These are phyloP conservation scores for Galerucella nymphaeae DNA, from an alignment of 2,888 invertebrate genomes.

Conservation along the genomic window DNA sequence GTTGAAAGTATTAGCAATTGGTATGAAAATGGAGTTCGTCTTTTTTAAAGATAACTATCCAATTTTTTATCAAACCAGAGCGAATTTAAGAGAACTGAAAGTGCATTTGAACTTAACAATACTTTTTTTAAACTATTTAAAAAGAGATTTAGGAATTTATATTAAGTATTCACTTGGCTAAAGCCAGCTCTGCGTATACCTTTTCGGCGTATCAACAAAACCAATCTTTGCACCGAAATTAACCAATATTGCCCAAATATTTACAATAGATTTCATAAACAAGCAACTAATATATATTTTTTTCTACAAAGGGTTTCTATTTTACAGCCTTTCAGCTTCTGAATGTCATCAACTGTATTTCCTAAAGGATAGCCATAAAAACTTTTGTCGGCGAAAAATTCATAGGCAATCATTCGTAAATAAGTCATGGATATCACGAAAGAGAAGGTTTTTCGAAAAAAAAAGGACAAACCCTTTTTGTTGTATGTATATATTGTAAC, in stretches of 20 bases:
- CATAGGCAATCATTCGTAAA: constrained; percentile 37
- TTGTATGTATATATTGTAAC: constrained; percentile 28
- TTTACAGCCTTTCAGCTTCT: constrained; percentile 44
- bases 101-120: too few species aligned
- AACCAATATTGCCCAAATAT: constrained; percentile 48
- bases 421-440: constrained; percentile 19
- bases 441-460: constrained; percentile 10
- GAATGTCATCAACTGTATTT: constrained; percentile 36
- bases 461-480: not conserved
- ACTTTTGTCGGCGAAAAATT: constrained; percentile 43
- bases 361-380: constrained; percentile 33
- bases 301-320: constrained; percentile 41
- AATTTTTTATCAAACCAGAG: too few species aligned
- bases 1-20: too few species aligned
- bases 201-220: constrained; percentile 33
- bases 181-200: constrained; percentile 23
- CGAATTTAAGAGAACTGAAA: too few species aligned
- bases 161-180: not conserved
- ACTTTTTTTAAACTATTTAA: too few species aligned
- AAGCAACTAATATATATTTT: constrained; percentile 46
- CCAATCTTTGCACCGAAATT: constrained; percentile 35
- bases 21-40: too few species aligned
- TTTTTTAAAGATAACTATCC: too few species aligned
- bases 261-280: constrained; percentile 45
- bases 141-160: not conserved